Evolutionary conservation across 2,888 invertebrate species (phyloP).

Genomic region (Phyto melanocephala): DNA sequence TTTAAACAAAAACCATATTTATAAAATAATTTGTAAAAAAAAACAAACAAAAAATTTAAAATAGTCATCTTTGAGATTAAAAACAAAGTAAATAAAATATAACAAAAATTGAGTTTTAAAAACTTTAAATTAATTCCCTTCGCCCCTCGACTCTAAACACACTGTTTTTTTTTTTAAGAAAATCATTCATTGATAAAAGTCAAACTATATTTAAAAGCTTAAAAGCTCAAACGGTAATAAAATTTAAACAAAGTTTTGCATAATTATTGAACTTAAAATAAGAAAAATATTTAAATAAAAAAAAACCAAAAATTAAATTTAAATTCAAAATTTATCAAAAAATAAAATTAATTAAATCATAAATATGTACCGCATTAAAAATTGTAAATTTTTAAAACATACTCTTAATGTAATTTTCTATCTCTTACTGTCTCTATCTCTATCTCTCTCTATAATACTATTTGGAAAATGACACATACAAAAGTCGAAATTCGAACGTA

Average conservation of each 20-base stretch:
- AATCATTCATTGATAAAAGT: slow-evolving; percentile 28
- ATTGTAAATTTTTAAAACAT: slow-evolving; percentile 47
- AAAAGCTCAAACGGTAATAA: slow-evolving; percentile 37
- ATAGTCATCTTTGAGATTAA: slow-evolving; percentile 71
- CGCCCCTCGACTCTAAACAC: neutral
- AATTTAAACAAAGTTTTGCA: slow-evolving; percentile 44
- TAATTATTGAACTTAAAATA: slow-evolving; percentile 45
- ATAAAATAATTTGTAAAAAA: slow-evolving; percentile 8
- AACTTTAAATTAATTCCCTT: slow-evolving; percentile 43
- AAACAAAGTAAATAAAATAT: slow-evolving; percentile 38
- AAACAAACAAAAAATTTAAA: slow-evolving; percentile 53
- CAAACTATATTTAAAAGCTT: slow-evolving; percentile 29
- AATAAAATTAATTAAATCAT: neutral
- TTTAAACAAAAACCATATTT: slow-evolving; percentile 8
- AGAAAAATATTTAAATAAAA: slow-evolving; percentile 29
- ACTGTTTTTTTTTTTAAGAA: slow-evolving; percentile 13
- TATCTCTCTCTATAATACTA: slow-evolving; percentile 14
- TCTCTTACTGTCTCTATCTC: neutral
- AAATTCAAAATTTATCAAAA: slow-evolving; percentile 43
- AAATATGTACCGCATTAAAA: neutral
- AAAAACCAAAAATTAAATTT: slow-evolving; percentile 1
- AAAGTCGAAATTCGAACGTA: neutral
- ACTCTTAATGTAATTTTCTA: neutral
- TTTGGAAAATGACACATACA: slow-evolving; percentile 22
- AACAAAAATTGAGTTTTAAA: slow-evolving; percentile 55